Conservation (phyloP, 2,113 vertebrate genomes). For the Corythornis vintsioides region DNA sequence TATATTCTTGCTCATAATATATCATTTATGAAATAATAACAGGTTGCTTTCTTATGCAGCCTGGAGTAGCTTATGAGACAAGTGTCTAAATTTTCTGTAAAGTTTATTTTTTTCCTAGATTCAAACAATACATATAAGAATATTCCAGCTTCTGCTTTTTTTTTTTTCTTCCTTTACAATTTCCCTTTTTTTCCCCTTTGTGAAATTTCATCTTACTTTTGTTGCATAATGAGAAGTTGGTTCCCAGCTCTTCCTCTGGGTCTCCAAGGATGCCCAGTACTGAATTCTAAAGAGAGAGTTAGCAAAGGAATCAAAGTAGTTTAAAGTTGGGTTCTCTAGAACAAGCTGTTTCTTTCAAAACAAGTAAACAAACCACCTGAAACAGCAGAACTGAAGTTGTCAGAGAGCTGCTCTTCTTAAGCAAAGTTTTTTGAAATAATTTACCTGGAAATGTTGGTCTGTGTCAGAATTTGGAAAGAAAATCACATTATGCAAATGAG, state of each 20-base stretch:
- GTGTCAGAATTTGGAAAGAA: not conserved
- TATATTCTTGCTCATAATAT: not conserved
- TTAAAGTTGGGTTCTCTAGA: not conserved
- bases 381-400: not conserved
- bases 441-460: not conserved
- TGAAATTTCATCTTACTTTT: not conserved
- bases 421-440: not conserved
- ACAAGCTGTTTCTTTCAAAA: not conserved
- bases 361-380: not conserved
- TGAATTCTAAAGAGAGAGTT: not conserved
- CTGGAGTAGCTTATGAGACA: not conserved
- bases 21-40: not conserved
- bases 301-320: not conserved
- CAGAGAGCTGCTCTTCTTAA: not conserved
- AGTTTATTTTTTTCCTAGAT: not conserved
- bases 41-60: not conserved
- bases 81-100: not conserved
- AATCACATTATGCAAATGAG: fast-evolving
- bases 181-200: not conserved
- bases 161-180: not conserved
- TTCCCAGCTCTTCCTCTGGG: not conserved
- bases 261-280: not conserved
- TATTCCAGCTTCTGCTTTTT: not conserved
- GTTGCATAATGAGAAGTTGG: not conserved
- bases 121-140: not conserved